These are phyloP conservation scores for Psittacula cyanocephala DNA, from an alignment of 2,113 vertebrate species.

Conservation along the genomic window DNA sequence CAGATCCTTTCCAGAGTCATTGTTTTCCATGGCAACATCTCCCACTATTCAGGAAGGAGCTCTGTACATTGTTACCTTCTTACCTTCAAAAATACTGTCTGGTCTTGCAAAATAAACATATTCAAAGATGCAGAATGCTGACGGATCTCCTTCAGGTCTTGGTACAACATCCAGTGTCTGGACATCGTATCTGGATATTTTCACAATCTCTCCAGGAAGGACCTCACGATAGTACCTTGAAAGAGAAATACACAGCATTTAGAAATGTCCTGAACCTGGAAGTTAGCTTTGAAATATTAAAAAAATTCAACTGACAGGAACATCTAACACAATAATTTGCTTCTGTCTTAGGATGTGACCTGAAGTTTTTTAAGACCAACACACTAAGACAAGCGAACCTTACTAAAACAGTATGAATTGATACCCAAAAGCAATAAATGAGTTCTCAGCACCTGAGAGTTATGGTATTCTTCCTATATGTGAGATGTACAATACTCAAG, in stretches of 20 bases:
- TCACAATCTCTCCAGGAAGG: slow-evolving; percentile 94
- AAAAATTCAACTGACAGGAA: neutral
- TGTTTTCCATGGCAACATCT: neutral
- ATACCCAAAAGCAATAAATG: neutral
- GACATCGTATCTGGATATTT: slow-evolving; percentile 88
- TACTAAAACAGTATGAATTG: neutral
- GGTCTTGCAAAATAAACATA: slow-evolving; percentile 99
- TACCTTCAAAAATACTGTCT: slow-evolving; percentile 98
- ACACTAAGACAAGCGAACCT: neutral
- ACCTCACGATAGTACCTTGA: slow-evolving; percentile 92
- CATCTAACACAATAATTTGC: neutral
- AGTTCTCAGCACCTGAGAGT: neutral
- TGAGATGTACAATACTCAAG: neutral
- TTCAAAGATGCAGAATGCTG: slow-evolving; percentile 98
- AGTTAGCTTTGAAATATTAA: neutral
- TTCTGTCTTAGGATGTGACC: neutral
- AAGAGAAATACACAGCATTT: neutral
- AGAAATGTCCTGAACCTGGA: neutral
- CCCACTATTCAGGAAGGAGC: neutral
- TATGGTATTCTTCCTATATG: neutral
- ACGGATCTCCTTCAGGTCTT: slow-evolving; percentile 82
- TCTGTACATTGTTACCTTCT: neutral
- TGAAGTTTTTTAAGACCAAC: neutral
- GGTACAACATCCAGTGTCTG: slow-evolving; percentile 85
- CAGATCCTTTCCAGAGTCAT: neutral